Percentiles rank a stretch among this genome's conserved stretches.
These are phyloP conservation scores for Tor tambroides DNA, from an alignment of 2,113 vertebrate genomes.

Conservation along the genomic window DNA sequence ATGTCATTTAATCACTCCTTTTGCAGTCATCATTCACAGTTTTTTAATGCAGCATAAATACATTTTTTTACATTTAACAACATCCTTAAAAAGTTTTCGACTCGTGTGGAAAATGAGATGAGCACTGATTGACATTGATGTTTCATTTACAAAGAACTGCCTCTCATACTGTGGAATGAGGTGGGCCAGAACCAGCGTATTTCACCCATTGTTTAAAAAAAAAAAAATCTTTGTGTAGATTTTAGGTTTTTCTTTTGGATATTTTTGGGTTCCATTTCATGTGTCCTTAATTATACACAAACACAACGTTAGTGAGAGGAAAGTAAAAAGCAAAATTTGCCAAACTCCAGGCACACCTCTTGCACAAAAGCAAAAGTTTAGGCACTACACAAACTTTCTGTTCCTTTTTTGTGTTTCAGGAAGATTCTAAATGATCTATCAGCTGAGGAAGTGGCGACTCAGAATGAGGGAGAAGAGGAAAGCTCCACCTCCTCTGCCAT, in stretches of 20 bases:
- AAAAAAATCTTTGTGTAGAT: not conserved
- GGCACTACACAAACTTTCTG: not conserved
- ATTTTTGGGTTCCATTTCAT: not conserved
- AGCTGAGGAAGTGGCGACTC: constrained; percentile 91
- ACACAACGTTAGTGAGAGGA: not conserved
- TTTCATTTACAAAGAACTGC: not conserved
- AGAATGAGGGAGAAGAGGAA: constrained; percentile 89
- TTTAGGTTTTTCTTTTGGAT: not conserved
- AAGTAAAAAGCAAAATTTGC: not conserved
- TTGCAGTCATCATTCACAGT: not conserved
- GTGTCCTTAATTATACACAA: not conserved
- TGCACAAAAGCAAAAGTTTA: not conserved
- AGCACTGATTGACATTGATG: not conserved
- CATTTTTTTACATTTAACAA: not conserved
- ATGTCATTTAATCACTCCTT: not conserved
- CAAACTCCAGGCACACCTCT: not conserved
- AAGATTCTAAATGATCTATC: constrained; percentile 99
- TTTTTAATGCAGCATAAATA: not conserved
- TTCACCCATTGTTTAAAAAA: not conserved
- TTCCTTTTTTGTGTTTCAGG: constrained; percentile 71
- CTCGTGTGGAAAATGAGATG: not conserved
- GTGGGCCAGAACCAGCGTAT: not conserved
- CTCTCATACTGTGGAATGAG: not conserved
- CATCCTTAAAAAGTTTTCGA: not conserved
- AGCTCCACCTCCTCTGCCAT: constrained; percentile 93